Percentiles rank a stretch among this genome's conserved stretches.
phyloP scores from a whole-genome alignment of 1,140 invertebrate genomes.

The Panagrolaimus sp. region DNA sequence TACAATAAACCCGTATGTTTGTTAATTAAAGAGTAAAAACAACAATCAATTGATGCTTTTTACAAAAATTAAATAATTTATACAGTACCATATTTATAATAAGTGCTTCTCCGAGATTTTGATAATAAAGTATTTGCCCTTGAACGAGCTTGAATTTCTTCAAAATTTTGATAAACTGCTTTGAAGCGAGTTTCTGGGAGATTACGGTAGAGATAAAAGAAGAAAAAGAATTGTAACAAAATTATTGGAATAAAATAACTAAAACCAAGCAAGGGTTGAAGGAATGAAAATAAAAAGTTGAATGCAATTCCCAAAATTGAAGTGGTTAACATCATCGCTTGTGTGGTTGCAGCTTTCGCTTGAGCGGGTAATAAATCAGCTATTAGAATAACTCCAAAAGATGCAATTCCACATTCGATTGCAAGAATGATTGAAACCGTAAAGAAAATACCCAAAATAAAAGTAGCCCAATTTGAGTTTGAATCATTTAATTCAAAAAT shows the following conservation, averaged over 20 bases:
- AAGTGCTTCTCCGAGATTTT: no score
- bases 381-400: not conserved
- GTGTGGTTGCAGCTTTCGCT: not conserved
- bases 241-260: not conserved
- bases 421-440: not conserved
- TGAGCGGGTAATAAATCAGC: not conserved
- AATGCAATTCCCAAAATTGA: not conserved
- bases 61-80: no score
- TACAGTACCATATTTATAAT: no score
- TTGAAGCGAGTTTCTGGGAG: conserved; percentile 10
- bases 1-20: no score
- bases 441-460: not conserved
- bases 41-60: no score
- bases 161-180: conserved; percentile 4
- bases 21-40: no score
- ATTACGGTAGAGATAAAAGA: conserved; percentile 11
- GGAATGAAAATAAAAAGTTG: not conserved
- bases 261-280: not conserved
- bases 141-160: conserved; percentile 1
- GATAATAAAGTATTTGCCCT: not conserved
- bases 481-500: not conserved
- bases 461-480: not conserved
- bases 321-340: not conserved
- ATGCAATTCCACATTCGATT: not conserved
- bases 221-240: conserved; percentile 9